Evolutionary conservation across 2,797 vertebrate genomes (phyloP).

Genomic region (Geotria australis): DNA sequence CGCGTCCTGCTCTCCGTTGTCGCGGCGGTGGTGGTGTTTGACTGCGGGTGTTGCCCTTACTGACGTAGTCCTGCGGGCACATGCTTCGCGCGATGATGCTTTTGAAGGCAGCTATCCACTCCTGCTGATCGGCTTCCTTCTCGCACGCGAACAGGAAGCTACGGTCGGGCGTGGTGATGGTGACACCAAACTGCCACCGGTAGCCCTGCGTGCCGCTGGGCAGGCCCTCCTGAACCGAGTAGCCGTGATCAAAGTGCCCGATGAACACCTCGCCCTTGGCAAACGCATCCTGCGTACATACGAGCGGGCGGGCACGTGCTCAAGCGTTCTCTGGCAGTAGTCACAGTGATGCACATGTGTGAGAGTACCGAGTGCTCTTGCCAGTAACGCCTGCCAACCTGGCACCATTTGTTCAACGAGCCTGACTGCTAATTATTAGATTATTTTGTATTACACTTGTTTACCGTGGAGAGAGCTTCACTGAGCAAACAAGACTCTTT

Average conservation of each 20-base stretch:
- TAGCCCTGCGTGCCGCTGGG: conserved; percentile 21
- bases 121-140: conserved; percentile 30
- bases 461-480: too few species aligned
- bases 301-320: too few species aligned
- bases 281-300: conserved; percentile 31
- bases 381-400: too few species aligned
- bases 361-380: too few species aligned
- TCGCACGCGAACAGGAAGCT: conserved; percentile 56
- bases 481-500: too few species aligned
- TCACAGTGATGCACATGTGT: too few species aligned
- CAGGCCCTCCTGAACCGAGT: conserved; percentile 17
- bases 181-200: conserved; percentile 36
- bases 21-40: too few species aligned
- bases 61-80: conserved; percentile 52
- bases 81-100: conserved; percentile 20
- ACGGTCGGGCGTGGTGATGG: conserved; percentile 41
- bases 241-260: conserved; percentile 32
- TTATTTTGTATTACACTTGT: too few species aligned
- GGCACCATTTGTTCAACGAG: too few species aligned
- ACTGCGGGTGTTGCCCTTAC: conserved; percentile 12
- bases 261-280: conserved; percentile 60
- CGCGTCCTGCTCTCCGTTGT: too few species aligned
- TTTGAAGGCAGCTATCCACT: conserved; percentile 32
- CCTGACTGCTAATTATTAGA: too few species aligned
- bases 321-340: too few species aligned